Base-by-base conservation (phyloP, 1,140 invertebrate species). In the Pogonomyrmex californicus region DNA sequence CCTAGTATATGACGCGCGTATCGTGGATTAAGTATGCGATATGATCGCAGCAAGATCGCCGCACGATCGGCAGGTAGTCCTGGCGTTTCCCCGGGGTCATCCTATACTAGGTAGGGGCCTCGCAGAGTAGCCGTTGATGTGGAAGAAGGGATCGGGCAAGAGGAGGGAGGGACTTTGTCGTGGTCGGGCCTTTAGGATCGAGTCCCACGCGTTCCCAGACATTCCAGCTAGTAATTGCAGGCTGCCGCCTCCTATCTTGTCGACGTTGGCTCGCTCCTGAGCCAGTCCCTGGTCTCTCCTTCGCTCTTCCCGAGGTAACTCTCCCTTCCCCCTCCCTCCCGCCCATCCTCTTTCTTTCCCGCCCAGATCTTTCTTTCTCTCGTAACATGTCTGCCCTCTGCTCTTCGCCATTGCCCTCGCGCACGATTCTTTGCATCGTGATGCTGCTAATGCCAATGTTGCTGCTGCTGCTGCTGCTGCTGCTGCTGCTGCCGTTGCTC, bases 191-290 rank as follows among this genome's bases (percentile, higher is more conserved):
- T 92, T 92, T 91, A 90, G 91, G 91, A 91, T 92, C 93, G 91
- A 92, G 92, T 94, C 92, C 94, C 93, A 93, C 93, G 93, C 93
- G 91, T 94, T 94, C 93, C 90, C 93, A 94, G 93, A 94, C 94
- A 94, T 94, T 94, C 93, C 92, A 92, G 92, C 91, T 92, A 92
- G 92, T 95, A 94, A 95, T 95, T 94, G 94, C 93, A 92, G 93
- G 91, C 92, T 94, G 93, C 93, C 92, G 93, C 89, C 92, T 92
- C 87, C 92, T 93, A 93, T 93, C 92, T 91, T 90, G 91, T 92
- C 91, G 90, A 92, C 90, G 87, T 90, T 92, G 87, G 76, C 81
- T 90, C 87, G 91, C 89, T 88, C 86, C 88, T 85, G 88, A 90
- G 87, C 89, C 91, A 76, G 86, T 91, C 91, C 62, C 54, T 63